A percentile compares a stretch with the other conserved stretches of the same genome.
Evolutionary conservation across 2,888 invertebrate genomes (phyloP).

Genomic region (Aricia artaxerxes): DNA sequence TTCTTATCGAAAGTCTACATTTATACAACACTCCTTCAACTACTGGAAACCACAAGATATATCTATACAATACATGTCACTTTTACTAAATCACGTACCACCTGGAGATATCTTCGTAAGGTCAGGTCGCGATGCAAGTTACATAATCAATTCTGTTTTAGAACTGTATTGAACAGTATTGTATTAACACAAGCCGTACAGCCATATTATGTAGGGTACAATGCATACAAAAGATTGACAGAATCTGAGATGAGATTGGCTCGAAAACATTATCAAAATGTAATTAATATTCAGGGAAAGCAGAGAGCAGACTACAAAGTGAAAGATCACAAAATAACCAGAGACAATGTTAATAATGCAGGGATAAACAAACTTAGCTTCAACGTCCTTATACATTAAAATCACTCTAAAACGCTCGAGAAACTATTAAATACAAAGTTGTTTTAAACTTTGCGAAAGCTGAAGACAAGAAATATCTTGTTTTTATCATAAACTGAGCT

Average conservation of each 20-base stretch:
- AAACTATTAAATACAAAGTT: slow-evolving; percentile 17
- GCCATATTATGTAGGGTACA: too few species aligned
- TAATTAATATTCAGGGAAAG: too few species aligned
- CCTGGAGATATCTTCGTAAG: not conserved
- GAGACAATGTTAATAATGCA: not conserved
- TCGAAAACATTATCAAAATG: too few species aligned
- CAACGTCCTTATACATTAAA: not conserved
- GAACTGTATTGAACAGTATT: too few species aligned
- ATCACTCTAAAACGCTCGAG: slow-evolving; percentile 3
- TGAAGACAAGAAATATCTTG: slow-evolving; percentile 12
- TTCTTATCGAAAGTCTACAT: not conserved
- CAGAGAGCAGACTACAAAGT: not conserved
- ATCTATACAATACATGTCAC: not conserved
- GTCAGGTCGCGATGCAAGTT: not conserved
- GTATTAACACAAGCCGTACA: too few species aligned
- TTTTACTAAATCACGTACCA: not conserved
- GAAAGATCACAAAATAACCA: not conserved
- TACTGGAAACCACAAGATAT: not conserved
- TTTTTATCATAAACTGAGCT: slow-evolving; percentile 25
- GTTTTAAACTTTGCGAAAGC: slow-evolving; percentile 15
- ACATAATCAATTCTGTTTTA: not conserved
- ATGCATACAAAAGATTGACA: too few species aligned
- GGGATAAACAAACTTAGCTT: not conserved
- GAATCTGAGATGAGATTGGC: too few species aligned
- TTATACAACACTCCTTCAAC: not conserved